A percentile compares a stretch with the other conserved stretches of the same genome.
These are phyloP conservation scores for Trichosurus vulpecula DNA, from an alignment of 2,797 vertebrate genomes.

Conservation along the genomic window DNA sequence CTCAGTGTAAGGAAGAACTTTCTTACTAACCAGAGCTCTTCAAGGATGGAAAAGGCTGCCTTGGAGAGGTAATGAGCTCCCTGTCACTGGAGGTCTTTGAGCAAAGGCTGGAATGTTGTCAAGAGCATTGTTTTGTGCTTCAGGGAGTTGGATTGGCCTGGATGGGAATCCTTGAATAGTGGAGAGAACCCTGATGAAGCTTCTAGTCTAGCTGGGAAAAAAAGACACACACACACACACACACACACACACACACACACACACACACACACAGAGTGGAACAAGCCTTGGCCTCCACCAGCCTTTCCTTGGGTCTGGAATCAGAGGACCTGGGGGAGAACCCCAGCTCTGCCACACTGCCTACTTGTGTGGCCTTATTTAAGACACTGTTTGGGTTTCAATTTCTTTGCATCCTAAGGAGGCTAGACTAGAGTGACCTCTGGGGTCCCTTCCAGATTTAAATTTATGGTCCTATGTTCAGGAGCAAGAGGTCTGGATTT, in stretches of 20 bases:
- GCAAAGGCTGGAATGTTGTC: neutral
- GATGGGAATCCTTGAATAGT: neutral
- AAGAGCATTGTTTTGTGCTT: neutral
- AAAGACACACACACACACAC: neutral
- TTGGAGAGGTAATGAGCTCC: neutral
- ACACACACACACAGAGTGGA: neutral
- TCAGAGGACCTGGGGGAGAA: neutral
- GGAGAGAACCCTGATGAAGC: neutral
- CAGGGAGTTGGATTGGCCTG: neutral
- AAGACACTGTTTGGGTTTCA: neutral
- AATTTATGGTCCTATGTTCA: constrained; percentile 1
- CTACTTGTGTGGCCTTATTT: neutral
- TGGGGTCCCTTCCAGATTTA: neutral
- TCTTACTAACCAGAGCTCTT: neutral
- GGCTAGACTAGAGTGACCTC: neutral
- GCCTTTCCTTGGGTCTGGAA: too few species aligned
- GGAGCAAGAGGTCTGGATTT: neutral
- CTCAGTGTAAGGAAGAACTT: neutral
- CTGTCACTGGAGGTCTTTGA: neutral
- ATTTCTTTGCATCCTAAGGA: too few species aligned
- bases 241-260: neutral
- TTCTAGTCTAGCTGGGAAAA: neutral
- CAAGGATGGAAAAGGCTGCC: neutral
- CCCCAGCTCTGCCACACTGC: neutral
- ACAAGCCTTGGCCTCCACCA: too few species aligned